These are phyloP conservation scores for Heliconius hewitsoni DNA, from an alignment of 1,140 invertebrate genomes.

Conservation along the genomic window DNA sequence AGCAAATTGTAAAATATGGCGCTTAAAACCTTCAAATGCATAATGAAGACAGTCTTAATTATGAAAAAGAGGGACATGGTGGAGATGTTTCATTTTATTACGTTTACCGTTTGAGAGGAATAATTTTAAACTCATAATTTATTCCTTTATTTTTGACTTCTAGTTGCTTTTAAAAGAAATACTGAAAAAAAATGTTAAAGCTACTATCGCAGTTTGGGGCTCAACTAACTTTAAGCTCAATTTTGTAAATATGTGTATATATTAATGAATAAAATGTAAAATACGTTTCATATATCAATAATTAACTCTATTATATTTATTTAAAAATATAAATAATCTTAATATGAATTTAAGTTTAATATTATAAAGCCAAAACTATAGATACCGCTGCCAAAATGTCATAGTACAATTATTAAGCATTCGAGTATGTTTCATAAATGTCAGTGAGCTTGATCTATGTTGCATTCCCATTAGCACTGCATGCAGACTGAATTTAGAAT, in stretches of 20 bases:
- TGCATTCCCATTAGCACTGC: background rate
- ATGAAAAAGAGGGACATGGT: constrained; percentile 1
- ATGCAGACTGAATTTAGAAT: background rate
- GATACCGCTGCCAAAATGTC: background rate
- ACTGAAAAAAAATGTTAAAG: no score
- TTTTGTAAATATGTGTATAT: background rate
- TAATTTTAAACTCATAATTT: background rate
- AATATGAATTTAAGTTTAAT: no score
- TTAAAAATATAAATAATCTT: no score
- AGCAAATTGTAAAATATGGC: constrained; percentile 1
- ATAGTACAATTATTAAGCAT: background rate
- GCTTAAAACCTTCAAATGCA: constrained; percentile 12
- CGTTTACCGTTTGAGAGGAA: background rate
- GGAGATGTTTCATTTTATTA: background rate
- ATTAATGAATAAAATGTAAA: background rate
- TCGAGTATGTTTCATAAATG: background rate
- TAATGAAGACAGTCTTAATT: constrained; percentile 8
- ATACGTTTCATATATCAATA: no score
- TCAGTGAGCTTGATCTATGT: background rate
- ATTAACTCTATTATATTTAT: no score
- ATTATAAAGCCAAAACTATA: background rate
- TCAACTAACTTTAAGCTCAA: no score
- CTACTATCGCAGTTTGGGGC: no score
- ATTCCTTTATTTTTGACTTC: background rate
- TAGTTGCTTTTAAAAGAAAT: no score